Evolutionary conservation across 2,797 vertebrate genomes (phyloP), one percentile per base, ranked within the genome.

Genomic region (Pipistrellus pygmaeus): DNA sequence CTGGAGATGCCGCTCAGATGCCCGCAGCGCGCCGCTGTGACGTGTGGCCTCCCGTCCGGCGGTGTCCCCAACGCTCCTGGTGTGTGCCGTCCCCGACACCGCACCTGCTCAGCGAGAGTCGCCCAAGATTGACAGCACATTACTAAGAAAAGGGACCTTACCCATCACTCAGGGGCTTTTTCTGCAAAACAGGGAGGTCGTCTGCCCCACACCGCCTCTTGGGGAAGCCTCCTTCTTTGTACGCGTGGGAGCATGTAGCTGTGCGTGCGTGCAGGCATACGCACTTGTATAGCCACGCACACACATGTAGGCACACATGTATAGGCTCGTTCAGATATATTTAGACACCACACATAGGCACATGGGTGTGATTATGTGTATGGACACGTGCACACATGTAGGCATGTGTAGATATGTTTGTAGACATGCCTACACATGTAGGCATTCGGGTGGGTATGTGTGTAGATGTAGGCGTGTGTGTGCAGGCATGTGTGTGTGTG

Each of bases 41-140:
- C 0, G 0, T 11, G 4, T 21, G 1, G 0, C 7, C 38, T 14
- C 0, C 7, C 12, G 11, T 32, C 55, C 6, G 0, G 15, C 3
- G 0, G 0, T 0, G 44, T 11, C 7, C 4, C 20, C 12, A 53
- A 38, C 2, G 3, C n/a, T 4, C 41, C 66, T 13, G 46, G 46
- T 0, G n/a, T 20, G 32, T 2, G 23, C 5, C 9, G 1, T 44
- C 85, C 62, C 20, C 18, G 38, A n/a, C 21, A 13, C 20, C 62
- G 17, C 44, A 12, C 11, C 0, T 4, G 1, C 32, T 12, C 23
- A 3, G 21, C 0, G 0, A 35, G 14, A 32, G 71, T 23, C 66
- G 15, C 41, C 51, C 6, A 25, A 71, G 35, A 27, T 9, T 8
- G 35, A n/a, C 23, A 32, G 9, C 14, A 14, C 10, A 0, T 27